Evolutionary conservation across 2,888 invertebrate species (phyloP), one percentile per base, ranked within the genome.

Genomic region (Stenodema calcarata): DNA sequence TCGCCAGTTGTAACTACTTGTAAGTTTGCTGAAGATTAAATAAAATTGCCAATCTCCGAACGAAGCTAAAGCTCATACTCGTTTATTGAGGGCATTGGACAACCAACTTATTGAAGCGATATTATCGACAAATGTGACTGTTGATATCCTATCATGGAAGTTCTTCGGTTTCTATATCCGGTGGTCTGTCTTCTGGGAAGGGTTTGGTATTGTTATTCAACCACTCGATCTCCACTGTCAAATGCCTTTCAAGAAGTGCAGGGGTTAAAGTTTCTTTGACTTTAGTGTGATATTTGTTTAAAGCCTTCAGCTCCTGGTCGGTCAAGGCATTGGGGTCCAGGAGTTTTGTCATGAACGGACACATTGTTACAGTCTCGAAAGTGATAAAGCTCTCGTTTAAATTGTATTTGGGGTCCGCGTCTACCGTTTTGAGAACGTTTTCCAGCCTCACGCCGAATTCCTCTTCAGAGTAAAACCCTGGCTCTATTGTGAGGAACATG

Each of bases 401-500:
- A 88, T 90, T 90, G 90, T 92, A 91, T 89, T 92, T 92, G 4
- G 93, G 93, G 12, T 92, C 90, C 9, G 94, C 94, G 41, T 92
- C 92, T 0, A 95, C 93, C 1, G 95, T 94, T 89, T 95, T 93
- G 41, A 98, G 94, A 88, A 98, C 93, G 91, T 98, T 98, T 90
- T 99, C 98, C 85, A 98, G 93, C 11, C 98, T 93, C 81, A 98
- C 95, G 0, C 98, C 98, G 92, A 96, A 98, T 89, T 95, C 93
- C 0, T 95, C 96, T 88, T 96, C 95, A 90, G 97, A 95, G 91
- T 99, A 99, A 92, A 95, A 98, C 0, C 98, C 98, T 0, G 98
- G 98, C 91, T 97, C 97, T 90, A 96, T 95, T 30, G 96, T 96
- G 0, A 97, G 92, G 90, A 97, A 95, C 95, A 97, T 96, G 50